A percentile compares a stretch with the other conserved stretches of the same genome.
Evolutionary conservation across 1,140 invertebrate genomes (phyloP).

Genomic region (Drosophila tsacasi): DNA sequence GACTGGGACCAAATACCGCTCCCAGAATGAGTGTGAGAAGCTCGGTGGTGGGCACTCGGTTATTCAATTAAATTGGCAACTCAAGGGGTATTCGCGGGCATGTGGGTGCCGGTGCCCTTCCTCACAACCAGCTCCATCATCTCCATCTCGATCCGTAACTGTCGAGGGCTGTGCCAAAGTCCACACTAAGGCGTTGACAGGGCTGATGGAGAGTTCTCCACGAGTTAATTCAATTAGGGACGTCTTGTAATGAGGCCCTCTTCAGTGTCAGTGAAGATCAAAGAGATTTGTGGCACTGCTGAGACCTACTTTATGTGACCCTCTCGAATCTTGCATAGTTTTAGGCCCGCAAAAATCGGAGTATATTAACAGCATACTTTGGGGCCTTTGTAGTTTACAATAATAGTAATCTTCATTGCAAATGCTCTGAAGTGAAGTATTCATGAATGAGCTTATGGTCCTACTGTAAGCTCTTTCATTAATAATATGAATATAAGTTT

Average conservation of each 20-base stretch:
- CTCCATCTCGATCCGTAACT: conserved; percentile 40
- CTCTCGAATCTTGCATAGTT: conserved; percentile 2
- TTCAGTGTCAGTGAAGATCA: conserved; percentile 20
- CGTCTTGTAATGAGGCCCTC: conserved; percentile 24
- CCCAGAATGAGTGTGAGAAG: conserved; percentile 74
- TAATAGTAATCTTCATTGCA: too few relatives aligned
- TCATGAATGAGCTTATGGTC: neutral
- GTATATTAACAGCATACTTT: conserved; percentile 2
- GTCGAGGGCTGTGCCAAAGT: conserved; percentile 56
- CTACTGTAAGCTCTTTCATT: neutral
- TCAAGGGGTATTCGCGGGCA: conserved; percentile 48
- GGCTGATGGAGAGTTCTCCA: conserved; percentile 12
- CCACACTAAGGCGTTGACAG: conserved; percentile 50
- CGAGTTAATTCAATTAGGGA: conserved; percentile 46
- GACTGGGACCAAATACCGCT: conserved; percentile 29
- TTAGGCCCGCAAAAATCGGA: neutral
- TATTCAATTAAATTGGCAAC: conserved; percentile 78
- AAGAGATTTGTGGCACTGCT: conserved; percentile 4
- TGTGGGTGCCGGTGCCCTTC: conserved; percentile 34
- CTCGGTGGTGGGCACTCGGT: conserved; percentile 41
- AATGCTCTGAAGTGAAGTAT: neutral
- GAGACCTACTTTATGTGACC: neutral
- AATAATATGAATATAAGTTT: too few relatives aligned
- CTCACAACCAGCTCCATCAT: conserved; percentile 56
- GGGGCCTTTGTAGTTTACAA: neutral